phyloP scores from a whole-genome alignment of 1,140 invertebrate species.

The Drosophila ercepeae region DNA sequence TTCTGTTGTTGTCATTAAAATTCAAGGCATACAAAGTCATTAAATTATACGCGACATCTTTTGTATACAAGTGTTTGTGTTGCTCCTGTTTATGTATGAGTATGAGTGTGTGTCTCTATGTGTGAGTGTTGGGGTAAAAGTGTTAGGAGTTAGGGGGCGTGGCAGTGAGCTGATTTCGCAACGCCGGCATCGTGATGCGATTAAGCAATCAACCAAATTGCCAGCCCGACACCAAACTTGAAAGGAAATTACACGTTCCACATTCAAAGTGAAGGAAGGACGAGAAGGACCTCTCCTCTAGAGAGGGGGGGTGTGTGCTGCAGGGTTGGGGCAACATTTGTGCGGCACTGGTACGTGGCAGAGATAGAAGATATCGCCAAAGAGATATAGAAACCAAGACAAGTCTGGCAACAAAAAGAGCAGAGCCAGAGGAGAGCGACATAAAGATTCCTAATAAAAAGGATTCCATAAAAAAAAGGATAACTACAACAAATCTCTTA shows the following conservation, averaged over 20 bases:
- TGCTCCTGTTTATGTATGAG: background rate
- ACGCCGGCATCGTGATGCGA: constrained; percentile 69
- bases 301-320: background rate
- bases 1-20: constrained; percentile 77
- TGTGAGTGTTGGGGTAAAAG: constrained; percentile 9
- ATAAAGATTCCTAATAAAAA: background rate
- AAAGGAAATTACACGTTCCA: constrained; percentile 73
- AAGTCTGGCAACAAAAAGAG: constrained; percentile 20
- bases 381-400: constrained; percentile 19
- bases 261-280: background rate
- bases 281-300: background rate
- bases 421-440: background rate
- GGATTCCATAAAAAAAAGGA: no score
- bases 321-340: background rate
- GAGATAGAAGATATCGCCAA: constrained; percentile 39
- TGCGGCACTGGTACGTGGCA: constrained; percentile 25
- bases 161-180: constrained; percentile 68
- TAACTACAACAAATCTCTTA: no score
- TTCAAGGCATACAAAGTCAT: constrained; percentile 82
- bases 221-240: constrained; percentile 79
- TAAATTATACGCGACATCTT: constrained; percentile 82
- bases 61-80: constrained; percentile 52
- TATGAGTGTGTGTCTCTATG: background rate
- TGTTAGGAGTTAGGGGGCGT: constrained; percentile 31
- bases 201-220: constrained; percentile 81